Evolutionary conservation across 2,888 invertebrate species (phyloP).

Genomic region (Mesorhabditis belari): DNA sequence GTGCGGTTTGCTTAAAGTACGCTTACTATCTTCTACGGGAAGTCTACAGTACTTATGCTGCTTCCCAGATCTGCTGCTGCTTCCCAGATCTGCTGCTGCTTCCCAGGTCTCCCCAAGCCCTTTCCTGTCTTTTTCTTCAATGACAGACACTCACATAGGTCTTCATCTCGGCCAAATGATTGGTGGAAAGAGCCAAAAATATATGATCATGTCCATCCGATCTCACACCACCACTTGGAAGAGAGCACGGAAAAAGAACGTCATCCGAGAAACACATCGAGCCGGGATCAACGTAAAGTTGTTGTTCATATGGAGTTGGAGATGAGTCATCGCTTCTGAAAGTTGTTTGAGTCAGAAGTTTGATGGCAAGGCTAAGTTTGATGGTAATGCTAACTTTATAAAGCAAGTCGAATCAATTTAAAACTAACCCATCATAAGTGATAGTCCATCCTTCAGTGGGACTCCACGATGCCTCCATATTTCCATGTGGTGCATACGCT

Average conservation of each 20-base stretch:
- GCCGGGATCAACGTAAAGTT: neutral
- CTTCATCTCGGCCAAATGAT: slow-evolving; percentile 12
- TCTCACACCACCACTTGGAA: too few relatives aligned
- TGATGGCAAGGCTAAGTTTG: too few relatives aligned
- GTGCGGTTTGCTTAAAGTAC: too few relatives aligned
- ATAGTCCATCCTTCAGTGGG: neutral
- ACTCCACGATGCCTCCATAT: neutral
- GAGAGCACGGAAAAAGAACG: too few relatives aligned
- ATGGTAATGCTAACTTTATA: too few relatives aligned
- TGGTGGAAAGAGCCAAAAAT: slow-evolving; percentile 8
- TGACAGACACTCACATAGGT: slow-evolving; percentile 11
- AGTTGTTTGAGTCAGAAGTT: too few relatives aligned
- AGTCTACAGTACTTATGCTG: too few relatives aligned
- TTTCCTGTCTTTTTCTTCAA: too few relatives aligned
- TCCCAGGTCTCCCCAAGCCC: too few relatives aligned
- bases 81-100: too few relatives aligned
- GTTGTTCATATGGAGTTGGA: neutral
- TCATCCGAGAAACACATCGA: neutral
- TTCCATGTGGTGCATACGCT: neutral
- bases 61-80: too few relatives aligned
- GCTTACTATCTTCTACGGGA: too few relatives aligned
- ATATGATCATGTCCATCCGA: slow-evolving; percentile 8
- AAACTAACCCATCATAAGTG: neutral
- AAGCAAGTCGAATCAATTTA: neutral
- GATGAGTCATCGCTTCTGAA: slow-evolving; percentile 9